Base-by-base conservation (phyloP, 2,113 vertebrate genomes). In the Lycaon pictus region DNA sequence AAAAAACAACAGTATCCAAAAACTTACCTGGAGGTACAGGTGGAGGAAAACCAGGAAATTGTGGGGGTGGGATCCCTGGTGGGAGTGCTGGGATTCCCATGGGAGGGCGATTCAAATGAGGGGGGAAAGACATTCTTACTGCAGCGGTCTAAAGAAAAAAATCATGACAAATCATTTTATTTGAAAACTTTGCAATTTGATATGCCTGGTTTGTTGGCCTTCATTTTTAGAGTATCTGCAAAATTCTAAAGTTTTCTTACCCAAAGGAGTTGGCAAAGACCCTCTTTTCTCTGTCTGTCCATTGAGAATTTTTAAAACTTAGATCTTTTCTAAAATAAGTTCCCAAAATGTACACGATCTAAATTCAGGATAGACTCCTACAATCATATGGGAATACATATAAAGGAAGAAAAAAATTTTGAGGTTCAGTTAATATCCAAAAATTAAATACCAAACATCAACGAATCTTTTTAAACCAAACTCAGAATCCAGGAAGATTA, bases 41-140 rank as follows among this genome's bases (percentile, higher is more conserved):
- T 96, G 99, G 98, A 97, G 99, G 99, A 98, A 99, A 99, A 37
- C 99, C 99, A 98, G 99, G 99, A 98, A 99, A 99, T 90, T 99
- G 99, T 58, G 99, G 99, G 71, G 99, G 99, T 53, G 99, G 99
- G 80, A 99, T 99, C 96, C 99, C 99, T 7, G 99, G 99, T 19
- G 99, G 99, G 98, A 99, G 99, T 0, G 99, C 98, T 89, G 99
- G 99, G 98, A 99, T 99, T 97, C 99, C 99, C 98, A 99, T 99
- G 11, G 99, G 99, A 97, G 99, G 99, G 96, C 99, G 99, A 99
- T 99, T 99, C 98, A 99, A 99, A 98, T 99, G 99, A 98, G 99
- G 99, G 96, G 99, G 99, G 82, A 99, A 99, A 93, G 99, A 99
- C 99, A 99, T 99, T 98, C 98, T 99, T 98, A 97, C 97, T 95